Base-by-base conservation (phyloP, 2,113 vertebrate genomes). In the Notothenia rossii region DNA sequence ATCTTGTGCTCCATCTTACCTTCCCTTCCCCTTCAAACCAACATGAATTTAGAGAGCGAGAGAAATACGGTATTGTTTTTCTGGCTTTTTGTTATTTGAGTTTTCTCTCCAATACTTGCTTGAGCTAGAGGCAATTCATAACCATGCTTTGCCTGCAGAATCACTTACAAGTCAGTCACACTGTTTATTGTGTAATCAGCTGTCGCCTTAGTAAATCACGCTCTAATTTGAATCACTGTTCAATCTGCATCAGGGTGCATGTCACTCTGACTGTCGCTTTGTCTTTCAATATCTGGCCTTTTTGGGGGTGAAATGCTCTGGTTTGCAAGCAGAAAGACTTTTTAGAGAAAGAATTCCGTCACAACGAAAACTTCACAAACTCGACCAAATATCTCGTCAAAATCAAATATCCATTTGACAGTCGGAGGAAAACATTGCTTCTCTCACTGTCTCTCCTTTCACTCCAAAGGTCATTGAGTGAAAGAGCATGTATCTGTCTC, bases 321-420 rank as follows among this genome's bases (percentile, higher is more conserved):
- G 18, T 48, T 48, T 69, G 48, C 12, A 50, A 67, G 60, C 22
- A 53, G 61, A 22, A 65, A 18, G 1, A 2, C 13, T 49, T 18
- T 45, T 18, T 53, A 12, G 40, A 40, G 12, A 0, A 2, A 22
- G 18, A 13, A 36, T 43, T 43, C 12, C 14, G 64, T 43, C n/a
- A 20, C 4, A 54, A 75, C 63, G n/a, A 17, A 17, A 50, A 49
- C 11, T 7, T 51, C 0, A 54, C 48, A 79, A 73, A 81, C 61
- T 68, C 59, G 48, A 49, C 63, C 46, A 25, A 75, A 75, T 50
- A 79, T 45, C 76, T 62, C 6, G 7, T 85, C 54, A 80, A 79
- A 77, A 71, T 82, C 75, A 78, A 69, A 79, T 22, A 43, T 74
- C 54, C 33, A 40, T 77, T 67, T 65, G 84, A 90, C 87, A 85